Percentiles rank a stretch among this genome's conserved stretches.
phyloP scores from a whole-genome alignment of 1,140 invertebrate genomes.

The Carposina sasakii region DNA sequence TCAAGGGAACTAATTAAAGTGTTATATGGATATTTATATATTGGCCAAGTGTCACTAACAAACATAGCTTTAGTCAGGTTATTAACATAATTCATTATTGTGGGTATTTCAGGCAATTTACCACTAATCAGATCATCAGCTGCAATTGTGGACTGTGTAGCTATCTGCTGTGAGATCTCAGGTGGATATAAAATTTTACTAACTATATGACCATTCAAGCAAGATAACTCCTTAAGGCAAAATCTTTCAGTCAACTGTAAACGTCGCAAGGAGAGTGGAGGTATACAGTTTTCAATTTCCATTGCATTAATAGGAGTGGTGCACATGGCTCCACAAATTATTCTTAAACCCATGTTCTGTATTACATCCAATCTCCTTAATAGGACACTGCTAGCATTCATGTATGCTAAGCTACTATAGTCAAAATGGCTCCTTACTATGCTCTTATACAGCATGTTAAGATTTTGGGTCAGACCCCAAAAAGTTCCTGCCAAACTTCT shows the following conservation, averaged over 20 bases:
- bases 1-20: neutral
- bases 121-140: neutral
- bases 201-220: neutral
- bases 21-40: neutral
- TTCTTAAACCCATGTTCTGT: conserved; percentile 1
- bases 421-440: neutral
- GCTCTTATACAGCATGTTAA: conserved; percentile 7
- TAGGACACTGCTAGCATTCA: neutral
- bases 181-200: neutral
- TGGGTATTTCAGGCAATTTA: neutral
- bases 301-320: conserved; percentile 2
- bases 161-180: no score
- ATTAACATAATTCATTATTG: neutral
- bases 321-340: conserved; percentile 5
- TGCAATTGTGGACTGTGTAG: neutral
- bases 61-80: neutral
- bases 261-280: neutral
- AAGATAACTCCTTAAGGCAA: conserved; percentile 1
- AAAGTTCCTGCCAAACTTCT: conserved; percentile 9
- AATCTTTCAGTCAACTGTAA: neutral
- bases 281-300: neutral
- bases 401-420: neutral
- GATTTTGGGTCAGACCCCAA: conserved; percentile 12
- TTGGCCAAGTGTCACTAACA: no score
- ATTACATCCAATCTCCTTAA: conserved; percentile 7